phyloP scores from a whole-genome alignment of 1,140 invertebrate genomes.

The Pseudomyrmex sp. region DNA sequence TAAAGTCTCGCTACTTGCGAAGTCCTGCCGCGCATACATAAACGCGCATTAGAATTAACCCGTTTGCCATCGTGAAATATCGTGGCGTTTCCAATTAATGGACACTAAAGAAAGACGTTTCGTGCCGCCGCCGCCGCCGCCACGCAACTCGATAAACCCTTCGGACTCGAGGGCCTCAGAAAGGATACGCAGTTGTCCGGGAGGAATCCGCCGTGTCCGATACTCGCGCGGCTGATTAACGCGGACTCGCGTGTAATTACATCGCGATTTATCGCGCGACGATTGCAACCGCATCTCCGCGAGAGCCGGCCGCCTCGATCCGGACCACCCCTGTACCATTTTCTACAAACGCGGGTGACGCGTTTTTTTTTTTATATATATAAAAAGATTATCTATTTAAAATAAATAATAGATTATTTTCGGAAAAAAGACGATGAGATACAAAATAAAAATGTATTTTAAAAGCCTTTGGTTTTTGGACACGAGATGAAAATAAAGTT shows the following conservation, averaged over 20 bases:
- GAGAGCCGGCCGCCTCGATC: background rate
- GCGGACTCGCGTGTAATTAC: constrained; percentile 64
- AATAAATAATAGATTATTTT: no score
- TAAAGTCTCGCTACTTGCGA: constrained; percentile 26
- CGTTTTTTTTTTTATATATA: background rate
- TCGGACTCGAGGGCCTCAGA: constrained; percentile 11
- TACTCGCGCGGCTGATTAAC: constrained; percentile 55
- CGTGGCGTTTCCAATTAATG: constrained; percentile 66
- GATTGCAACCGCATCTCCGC: constrained; percentile 47
- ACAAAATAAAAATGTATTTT: background rate
- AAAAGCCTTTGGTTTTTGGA: no score
- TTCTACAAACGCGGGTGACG: background rate
- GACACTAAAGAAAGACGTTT: constrained; percentile 55
- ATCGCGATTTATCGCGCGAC: constrained; percentile 67
- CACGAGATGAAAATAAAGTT: no score
- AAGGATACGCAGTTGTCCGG: constrained; percentile 54
- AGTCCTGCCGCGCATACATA: constrained; percentile 15
- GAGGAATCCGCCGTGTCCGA: constrained; percentile 29
- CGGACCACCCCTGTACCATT: background rate
- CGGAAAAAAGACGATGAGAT: no score
- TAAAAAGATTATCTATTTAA: no score
- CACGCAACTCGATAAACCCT: constrained; percentile 45
- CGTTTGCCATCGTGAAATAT: constrained; percentile 56
- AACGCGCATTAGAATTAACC: constrained; percentile 59
- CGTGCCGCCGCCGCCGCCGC: background rate